Percentiles rank a stretch among this genome's conserved stretches.
These are phyloP conservation scores for Uloborus plumipes DNA, from an alignment of 2,888 invertebrate genomes.

Conservation along the genomic window DNA sequence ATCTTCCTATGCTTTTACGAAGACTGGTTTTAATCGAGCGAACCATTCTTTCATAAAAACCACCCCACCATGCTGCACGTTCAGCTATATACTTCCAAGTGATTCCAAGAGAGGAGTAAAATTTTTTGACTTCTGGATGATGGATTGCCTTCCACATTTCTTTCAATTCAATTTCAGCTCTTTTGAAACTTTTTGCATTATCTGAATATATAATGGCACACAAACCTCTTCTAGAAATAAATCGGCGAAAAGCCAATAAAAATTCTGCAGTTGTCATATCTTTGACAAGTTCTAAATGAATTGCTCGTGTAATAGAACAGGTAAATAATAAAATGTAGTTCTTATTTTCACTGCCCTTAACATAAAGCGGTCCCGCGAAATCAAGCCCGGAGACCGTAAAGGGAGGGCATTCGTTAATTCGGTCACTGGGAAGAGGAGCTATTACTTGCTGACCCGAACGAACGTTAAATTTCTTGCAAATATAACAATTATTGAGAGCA, in stretches of 20 bases:
- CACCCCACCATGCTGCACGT: not conserved
- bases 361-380: not conserved
- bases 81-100: not conserved
- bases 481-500: not conserved
- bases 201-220: not conserved
- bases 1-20: no score
- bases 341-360: not conserved
- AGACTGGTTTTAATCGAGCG: not conserved
- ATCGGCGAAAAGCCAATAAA: slow-evolving; percentile 9
- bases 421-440: not conserved
- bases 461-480: no score
- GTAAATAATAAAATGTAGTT: slow-evolving; percentile 1
- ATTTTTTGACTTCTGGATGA: not conserved
- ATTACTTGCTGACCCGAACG: not conserved
- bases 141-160: not conserved
- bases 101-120: not conserved
- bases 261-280: not conserved
- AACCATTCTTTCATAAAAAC: not conserved
- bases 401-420: not conserved
- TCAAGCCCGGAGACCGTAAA: not conserved
- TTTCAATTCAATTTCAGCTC: slow-evolving; percentile 6
- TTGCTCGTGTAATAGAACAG: not conserved
- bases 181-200: slow-evolving; percentile 18
- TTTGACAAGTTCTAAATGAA: not conserved
- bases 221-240: slow-evolving; percentile 16